Base-by-base conservation (phyloP, 2,888 invertebrate genomes). In the Athrips mouffetella region DNA sequence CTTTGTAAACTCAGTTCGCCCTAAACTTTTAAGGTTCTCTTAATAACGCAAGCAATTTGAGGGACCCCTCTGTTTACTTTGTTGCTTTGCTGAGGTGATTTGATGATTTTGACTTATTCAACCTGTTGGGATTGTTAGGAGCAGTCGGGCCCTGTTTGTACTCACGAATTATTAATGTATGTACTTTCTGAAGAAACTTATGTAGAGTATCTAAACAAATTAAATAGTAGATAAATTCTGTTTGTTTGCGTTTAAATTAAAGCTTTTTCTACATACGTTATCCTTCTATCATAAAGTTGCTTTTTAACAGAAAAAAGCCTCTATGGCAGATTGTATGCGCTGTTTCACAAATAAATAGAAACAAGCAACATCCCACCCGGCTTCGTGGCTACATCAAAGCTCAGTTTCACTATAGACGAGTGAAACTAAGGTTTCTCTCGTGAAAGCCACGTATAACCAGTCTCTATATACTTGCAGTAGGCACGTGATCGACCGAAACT, bases 21-120 rank as follows among this genome's bases (percentile, higher is more conserved):
- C 77, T 80, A 82, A 88, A 86, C 82, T 87, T 87, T 88, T 81
- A 80, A 83, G 85, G 81, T 73, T 70, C 77, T 74, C 76, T 76
- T 88, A 86, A 86, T 86, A 86, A 86, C 77, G 80, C 80, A 76
- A 80, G 85, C 82, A 82, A 83, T 85, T 86, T 82, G 76, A 62
- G 80, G 81, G 76, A 74, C 82, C 82, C 80, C 82, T 78, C 76
- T 86, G 79, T 86, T 87, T 87, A 73, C 80, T 73, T 74, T 78
- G 79, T 81, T 80, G 76, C 79, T 81, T 79, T 76, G 73, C 77
- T 67, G 67, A 81, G 82, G 81, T 84, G 83, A 87, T 86, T 88
- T 87, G 85, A 86, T 85, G 86, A 88, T 86, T 85, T 82, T 80
- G 81, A 84, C 81, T 85, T 83, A 84, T 85, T 85, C 74, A 79